phyloP scores from a whole-genome alignment of 2,888 invertebrate genomes.

The Trissolcus brochymenae region DNA sequence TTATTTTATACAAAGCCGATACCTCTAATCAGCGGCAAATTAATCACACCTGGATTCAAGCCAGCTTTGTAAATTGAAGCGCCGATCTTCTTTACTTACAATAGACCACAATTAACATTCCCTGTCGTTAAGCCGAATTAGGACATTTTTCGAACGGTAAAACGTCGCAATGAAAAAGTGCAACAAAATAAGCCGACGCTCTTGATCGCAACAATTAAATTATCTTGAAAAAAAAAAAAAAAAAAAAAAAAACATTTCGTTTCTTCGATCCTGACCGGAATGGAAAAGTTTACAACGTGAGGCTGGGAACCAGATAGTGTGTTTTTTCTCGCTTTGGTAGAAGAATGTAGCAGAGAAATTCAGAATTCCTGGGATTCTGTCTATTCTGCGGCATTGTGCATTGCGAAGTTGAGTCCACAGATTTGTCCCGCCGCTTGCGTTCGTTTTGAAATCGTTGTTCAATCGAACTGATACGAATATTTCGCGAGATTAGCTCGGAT shows the following conservation, averaged over 20 bases:
- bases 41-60: slow-evolving; percentile 22
- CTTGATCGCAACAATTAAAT: no score
- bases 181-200: no score
- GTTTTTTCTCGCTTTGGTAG: no score
- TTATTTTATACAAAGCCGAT: slow-evolving; percentile 25
- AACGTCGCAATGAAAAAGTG: no score
- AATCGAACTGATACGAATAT: slow-evolving; percentile 15
- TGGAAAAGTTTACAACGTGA: no score
- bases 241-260: no score
- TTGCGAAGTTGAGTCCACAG: no score
- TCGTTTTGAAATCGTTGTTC: slow-evolving; percentile 5
- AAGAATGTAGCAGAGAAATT: no score
- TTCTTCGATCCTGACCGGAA: no score
- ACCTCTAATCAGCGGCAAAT: slow-evolving; percentile 24
- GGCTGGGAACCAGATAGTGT: no score
- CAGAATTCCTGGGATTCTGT: not conserved
- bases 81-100: slow-evolving; percentile 25
- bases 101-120: slow-evolving; percentile 36
- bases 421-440: not conserved
- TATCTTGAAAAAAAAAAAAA: no score
- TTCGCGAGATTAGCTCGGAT: slow-evolving; percentile 17
- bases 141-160: slow-evolving; percentile 5
- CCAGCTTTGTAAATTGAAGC: slow-evolving; percentile 25
- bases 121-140: slow-evolving; percentile 5
- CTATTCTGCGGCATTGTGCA: not conserved